Percentiles rank a stretch among this genome's conserved stretches.
Evolutionary conservation across 1,140 invertebrate genomes (phyloP).

Genomic region (Papilio polyxenes): DNA sequence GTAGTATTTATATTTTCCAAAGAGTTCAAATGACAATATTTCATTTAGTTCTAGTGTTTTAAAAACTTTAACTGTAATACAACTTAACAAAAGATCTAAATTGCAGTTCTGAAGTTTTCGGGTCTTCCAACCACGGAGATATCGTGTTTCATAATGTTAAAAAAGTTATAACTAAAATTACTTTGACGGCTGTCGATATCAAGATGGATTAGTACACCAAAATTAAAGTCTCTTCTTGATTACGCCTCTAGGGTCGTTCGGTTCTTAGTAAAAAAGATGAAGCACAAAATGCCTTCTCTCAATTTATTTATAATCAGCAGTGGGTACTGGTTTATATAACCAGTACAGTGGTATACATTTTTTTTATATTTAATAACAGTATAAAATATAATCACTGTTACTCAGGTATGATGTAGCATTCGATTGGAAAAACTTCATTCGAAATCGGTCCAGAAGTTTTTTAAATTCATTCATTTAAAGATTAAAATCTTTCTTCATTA

Average conservation of each 20-base stretch:
- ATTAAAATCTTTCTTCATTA: no score
- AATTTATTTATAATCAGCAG: neutral
- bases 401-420: no score
- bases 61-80: neutral
- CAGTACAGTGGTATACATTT: no score
- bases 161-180: conserved; percentile 53
- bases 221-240: conserved; percentile 44
- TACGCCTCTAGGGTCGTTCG: conserved; percentile 40
- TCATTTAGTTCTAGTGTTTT: neutral
- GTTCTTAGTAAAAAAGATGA: conserved; percentile 49
- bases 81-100: neutral
- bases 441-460: neutral
- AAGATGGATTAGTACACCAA: conserved; percentile 56
- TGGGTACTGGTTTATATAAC: no score
- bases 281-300: neutral
- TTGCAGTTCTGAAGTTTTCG: neutral
- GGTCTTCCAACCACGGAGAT: neutral
- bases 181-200: conserved; percentile 49
- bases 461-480: neutral
- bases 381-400: no score
- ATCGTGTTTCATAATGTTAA: conserved; percentile 4
- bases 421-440: neutral
- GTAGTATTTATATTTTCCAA: no score
- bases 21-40: neutral
- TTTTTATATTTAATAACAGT: no score